Conservation (phyloP, 2,113 vertebrate genomes). For the Cyphomyrus discorhynchus region DNA sequence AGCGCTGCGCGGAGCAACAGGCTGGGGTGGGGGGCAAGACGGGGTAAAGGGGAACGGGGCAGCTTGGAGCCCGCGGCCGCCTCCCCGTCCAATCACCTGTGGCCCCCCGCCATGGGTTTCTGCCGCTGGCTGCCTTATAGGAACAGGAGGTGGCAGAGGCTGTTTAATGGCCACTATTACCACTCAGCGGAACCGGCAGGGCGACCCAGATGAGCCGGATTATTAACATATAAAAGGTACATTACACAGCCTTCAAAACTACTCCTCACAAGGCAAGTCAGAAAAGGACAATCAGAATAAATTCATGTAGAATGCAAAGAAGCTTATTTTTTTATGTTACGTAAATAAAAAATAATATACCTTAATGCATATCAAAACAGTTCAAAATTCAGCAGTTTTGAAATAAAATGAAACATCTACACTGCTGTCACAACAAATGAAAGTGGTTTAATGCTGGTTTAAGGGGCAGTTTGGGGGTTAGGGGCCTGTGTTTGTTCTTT, state of each 20-base stretch:
- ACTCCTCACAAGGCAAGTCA: not conserved
- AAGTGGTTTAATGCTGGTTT: not conserved
- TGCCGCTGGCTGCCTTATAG: not conserved
- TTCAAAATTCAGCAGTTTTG: not conserved
- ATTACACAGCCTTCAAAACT: not conserved
- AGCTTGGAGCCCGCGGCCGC: not conserved
- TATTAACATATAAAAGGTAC: not conserved
- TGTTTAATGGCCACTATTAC: constrained; percentile 23
- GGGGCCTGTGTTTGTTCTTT: not conserved
- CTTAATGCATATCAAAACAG: not conserved
- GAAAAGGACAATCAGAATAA: not conserved
- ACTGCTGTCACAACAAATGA: not conserved
- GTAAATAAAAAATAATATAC: not conserved
- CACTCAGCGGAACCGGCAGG: not conserved
- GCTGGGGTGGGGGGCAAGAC: not conserved
- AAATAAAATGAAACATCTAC: not conserved
- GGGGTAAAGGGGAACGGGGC: not conserved
- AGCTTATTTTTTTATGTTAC: not conserved
- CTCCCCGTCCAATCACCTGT: not conserved
- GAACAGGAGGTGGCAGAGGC: not conserved
- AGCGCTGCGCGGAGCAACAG: not conserved
- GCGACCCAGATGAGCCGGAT: not conserved
- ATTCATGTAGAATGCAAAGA: not conserved
- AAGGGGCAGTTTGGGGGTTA: not conserved
- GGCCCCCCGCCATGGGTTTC: not conserved